These are phyloP conservation scores for Macropus fuliginosus DNA, from an alignment of 2,797 vertebrate genomes.

Conservation along the genomic window DNA sequence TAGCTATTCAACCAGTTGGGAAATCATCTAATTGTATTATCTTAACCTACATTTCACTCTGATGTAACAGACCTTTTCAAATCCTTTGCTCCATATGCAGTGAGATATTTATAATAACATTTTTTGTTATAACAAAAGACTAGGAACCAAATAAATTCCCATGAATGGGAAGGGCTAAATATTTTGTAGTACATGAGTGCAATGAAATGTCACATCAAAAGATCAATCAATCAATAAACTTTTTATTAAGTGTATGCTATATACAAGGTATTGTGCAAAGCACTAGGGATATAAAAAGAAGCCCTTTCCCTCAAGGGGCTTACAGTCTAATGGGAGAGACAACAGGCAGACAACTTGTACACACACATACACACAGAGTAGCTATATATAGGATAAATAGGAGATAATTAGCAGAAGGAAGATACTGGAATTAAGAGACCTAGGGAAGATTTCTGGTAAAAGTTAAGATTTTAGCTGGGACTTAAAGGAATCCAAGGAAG, in stretches of 20 bases:
- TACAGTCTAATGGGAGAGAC: not conserved
- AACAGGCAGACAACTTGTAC: not conserved
- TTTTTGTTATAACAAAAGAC: not conserved
- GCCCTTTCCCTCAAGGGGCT: not conserved
- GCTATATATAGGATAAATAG: not conserved
- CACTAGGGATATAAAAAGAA: not conserved
- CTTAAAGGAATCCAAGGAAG: not conserved
- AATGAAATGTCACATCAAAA: not conserved
- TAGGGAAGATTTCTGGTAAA: not conserved
- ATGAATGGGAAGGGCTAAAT: not conserved
- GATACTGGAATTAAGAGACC: not conserved
- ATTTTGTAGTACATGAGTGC: not conserved
- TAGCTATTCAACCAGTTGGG: not conserved
- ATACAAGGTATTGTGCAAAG: not conserved
- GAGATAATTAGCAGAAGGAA: not conserved
- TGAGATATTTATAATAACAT: not conserved
- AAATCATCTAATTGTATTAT: not conserved
- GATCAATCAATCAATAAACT: not conserved
- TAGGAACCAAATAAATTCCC: not conserved
- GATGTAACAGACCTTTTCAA: not conserved
- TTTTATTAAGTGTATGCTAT: not conserved
- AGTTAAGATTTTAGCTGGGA: not conserved
- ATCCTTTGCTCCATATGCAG: not conserved
- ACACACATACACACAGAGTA: not conserved
- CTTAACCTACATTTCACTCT: not conserved